Percentiles rank a stretch among this genome's conserved stretches.
Conservation (phyloP, 2,113 vertebrate genomes). For the Tympanuchus pallidicinctus region DNA sequence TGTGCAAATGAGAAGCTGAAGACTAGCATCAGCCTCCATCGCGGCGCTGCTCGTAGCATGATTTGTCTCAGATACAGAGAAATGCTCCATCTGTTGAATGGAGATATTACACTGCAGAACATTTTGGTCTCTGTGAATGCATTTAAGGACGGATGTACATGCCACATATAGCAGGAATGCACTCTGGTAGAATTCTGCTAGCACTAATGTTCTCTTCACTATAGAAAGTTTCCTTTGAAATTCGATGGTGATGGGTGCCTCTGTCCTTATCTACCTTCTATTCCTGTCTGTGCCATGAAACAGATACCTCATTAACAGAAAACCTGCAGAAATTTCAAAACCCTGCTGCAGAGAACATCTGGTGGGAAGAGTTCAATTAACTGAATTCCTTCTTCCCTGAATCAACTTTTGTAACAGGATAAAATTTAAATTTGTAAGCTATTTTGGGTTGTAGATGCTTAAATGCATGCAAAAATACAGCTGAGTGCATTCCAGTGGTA, state of each 20-base stretch:
- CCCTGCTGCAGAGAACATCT: not conserved
- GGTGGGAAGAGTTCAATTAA: not conserved
- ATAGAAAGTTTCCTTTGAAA: slow-evolving; percentile 8
- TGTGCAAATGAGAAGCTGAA: not conserved
- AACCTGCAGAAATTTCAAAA: not conserved
- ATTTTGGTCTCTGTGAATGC: not conserved
- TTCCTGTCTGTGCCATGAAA: not conserved
- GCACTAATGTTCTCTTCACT: not conserved
- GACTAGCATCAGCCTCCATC: not conserved
- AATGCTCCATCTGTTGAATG: slow-evolving; percentile 35
- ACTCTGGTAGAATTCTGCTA: not conserved
- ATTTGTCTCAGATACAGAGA: not conserved
- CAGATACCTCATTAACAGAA: not conserved
- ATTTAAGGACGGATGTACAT: not conserved
- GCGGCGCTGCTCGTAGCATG: not conserved
- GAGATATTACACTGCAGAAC: not conserved
- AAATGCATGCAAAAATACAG: not conserved
- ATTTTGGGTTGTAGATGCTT: not conserved
- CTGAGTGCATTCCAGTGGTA: fast-evolving
- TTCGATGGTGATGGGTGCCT: not conserved
- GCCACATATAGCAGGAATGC: not conserved
- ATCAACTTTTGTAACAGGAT: not conserved
- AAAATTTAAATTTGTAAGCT: not conserved
- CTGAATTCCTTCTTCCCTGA: not conserved
- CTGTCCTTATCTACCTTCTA: not conserved